These are phyloP conservation scores for Ochropleura plecta DNA, from an alignment of 2,888 invertebrate genomes.

Conservation along the genomic window DNA sequence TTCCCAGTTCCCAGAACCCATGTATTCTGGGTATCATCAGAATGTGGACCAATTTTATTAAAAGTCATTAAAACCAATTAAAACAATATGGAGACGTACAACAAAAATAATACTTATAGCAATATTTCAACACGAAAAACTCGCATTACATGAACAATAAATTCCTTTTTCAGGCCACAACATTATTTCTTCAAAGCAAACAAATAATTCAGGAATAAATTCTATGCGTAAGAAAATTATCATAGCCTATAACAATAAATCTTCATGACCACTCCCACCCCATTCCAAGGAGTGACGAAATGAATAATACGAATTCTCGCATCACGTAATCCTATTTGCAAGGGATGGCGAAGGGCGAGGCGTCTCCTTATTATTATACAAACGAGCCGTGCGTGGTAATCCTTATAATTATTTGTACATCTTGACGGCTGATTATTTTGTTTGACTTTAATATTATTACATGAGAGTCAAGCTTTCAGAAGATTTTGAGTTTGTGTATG, in stretches of 20 bases:
- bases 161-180: constrained; percentile 1
- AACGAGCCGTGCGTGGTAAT: constrained; percentile 56
- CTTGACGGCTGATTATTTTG: constrained; percentile 46
- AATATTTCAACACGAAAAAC: constrained; percentile 1
- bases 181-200: constrained; percentile 24
- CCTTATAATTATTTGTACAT: constrained; percentile 57
- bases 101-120: neutral
- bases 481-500: neutral
- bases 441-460: constrained; percentile 32
- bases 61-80: neutral
- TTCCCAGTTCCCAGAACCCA: neutral
- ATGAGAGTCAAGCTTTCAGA: constrained; percentile 9
- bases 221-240: constrained; percentile 43
- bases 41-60: neutral
- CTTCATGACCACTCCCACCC: constrained; percentile 51
- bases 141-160: constrained; percentile 7
- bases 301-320: constrained; percentile 65
- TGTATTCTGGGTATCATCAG: neutral
- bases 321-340: constrained; percentile 67
- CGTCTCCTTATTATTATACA: constrained; percentile 54
- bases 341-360: constrained; percentile 49
- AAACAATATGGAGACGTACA: too few species aligned
- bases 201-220: constrained; percentile 22
- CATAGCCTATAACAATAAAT: constrained; percentile 56
- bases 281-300: constrained; percentile 61